These are phyloP conservation scores for Cyanistes caeruleus DNA, from an alignment of 2,113 vertebrate genomes.

Conservation along the genomic window DNA sequence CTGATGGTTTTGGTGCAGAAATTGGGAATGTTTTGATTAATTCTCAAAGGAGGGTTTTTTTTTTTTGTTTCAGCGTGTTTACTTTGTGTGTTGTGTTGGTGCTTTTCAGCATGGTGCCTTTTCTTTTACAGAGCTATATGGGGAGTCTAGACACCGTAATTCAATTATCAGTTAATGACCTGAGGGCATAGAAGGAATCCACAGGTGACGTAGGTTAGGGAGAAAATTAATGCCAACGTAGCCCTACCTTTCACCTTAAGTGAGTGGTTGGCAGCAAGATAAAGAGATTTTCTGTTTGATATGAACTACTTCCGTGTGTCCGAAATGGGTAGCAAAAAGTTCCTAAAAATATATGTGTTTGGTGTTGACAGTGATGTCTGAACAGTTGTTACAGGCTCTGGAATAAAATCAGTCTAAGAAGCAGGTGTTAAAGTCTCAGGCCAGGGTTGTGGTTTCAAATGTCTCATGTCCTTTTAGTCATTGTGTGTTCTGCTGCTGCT, in stretches of 20 bases:
- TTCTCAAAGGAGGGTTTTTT: not conserved
- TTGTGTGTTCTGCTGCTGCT: not conserved
- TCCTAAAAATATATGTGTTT: not conserved
- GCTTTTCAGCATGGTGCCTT: not conserved
- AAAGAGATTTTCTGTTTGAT: not conserved
- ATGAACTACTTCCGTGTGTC: accelerated
- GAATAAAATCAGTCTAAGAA: not conserved
- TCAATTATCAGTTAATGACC: not conserved
- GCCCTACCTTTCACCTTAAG: not conserved
- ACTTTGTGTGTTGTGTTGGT: not conserved
- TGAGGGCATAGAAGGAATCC: not conserved
- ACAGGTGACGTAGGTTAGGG: not conserved
- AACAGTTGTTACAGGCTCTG: not conserved
- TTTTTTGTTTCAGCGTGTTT: not conserved
- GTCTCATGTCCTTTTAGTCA: not conserved
- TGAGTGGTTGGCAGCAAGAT: not conserved
- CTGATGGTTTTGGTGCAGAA: not conserved
- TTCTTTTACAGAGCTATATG: not conserved
- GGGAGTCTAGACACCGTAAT: constrained; percentile 10
- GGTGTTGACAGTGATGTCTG: not conserved
- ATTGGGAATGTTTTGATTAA: not conserved
- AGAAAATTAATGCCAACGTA: not conserved
- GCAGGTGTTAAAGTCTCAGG: not conserved
- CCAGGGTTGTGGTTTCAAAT: not conserved
- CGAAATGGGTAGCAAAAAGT: not conserved